Percentiles rank a stretch among this genome's conserved stretches.
These are phyloP conservation scores for Myotis brandtii DNA, from an alignment of 2,113 vertebrate species.

Conservation along the genomic window DNA sequence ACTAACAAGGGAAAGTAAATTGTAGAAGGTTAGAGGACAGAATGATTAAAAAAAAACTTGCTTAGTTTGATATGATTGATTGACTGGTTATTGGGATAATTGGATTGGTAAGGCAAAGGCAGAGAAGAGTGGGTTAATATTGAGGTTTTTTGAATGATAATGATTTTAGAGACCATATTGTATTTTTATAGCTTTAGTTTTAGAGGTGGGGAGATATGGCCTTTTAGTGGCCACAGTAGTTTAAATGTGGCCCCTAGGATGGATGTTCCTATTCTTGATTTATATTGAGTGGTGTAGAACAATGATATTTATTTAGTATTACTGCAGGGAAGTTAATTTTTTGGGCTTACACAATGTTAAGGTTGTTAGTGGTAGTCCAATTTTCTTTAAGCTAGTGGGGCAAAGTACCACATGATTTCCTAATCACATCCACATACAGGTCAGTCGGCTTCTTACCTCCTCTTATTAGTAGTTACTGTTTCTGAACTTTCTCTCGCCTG, in stretches of 20 bases:
- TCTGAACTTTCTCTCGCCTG: neutral
- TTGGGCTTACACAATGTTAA: neutral
- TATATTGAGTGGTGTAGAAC: neutral
- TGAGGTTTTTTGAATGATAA: neutral
- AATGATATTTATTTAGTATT: neutral
- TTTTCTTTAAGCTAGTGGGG: neutral
- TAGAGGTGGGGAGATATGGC: neutral
- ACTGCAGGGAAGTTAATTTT: neutral
- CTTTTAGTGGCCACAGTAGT: neutral
- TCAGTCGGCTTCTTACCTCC: neutral
- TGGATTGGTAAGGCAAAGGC: neutral
- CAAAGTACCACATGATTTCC: neutral
- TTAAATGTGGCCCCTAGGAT: neutral
- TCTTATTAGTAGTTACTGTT: neutral
- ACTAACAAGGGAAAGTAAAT: neutral
- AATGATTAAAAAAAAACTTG: neutral
- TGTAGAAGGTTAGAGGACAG: neutral
- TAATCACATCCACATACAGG: neutral
- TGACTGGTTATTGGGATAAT: neutral
- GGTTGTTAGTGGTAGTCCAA: neutral
- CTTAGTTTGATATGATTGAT: neutral
- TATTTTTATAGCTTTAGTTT: constrained; percentile 20
- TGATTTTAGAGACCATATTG: neutral
- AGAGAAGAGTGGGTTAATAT: neutral
- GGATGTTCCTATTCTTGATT: neutral